phyloP scores from a whole-genome alignment of 1,140 invertebrate species.

The Lysiphlebus fabarum region DNA sequence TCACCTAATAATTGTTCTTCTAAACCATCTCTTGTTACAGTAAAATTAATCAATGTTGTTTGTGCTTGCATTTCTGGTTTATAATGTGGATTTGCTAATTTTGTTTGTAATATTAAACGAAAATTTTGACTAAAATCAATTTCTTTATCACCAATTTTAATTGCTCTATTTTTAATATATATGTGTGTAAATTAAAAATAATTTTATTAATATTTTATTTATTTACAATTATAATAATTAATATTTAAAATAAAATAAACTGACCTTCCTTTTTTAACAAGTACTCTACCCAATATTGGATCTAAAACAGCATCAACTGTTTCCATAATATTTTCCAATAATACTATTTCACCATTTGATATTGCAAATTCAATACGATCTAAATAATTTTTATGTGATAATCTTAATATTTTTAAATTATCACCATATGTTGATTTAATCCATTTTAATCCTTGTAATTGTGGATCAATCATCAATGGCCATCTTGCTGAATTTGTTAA shows the following conservation, averaged over 20 bases:
- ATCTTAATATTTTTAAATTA: slow-evolving; percentile 69
- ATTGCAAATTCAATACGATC: slow-evolving; percentile 81
- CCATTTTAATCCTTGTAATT: slow-evolving; percentile 92
- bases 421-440: slow-evolving; percentile 81
- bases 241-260: slow-evolving; percentile 32
- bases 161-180: slow-evolving; percentile 50
- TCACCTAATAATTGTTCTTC: slow-evolving; percentile 92
- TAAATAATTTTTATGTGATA: slow-evolving; percentile 80
- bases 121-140: slow-evolving; percentile 84
- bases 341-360: slow-evolving; percentile 66
- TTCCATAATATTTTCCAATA: slow-evolving; percentile 90
- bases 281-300: slow-evolving; percentile 80
- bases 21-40: slow-evolving; percentile 86
- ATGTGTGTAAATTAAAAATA: not conserved
- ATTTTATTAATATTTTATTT: not conserved
- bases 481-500: slow-evolving; percentile 84
- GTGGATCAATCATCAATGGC: slow-evolving; percentile 94
- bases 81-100: slow-evolving; percentile 92
- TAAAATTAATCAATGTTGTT: slow-evolving; percentile 92
- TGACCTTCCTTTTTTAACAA: slow-evolving; percentile 79
- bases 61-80: slow-evolving; percentile 96
- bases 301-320: slow-evolving; percentile 86
- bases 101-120: slow-evolving; percentile 87
- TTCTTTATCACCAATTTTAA: slow-evolving; percentile 88
- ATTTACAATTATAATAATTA: not conserved